Evolutionary conservation across 53 echinoderm and acorn worm species (phyloP).

Genomic region (Holothuria scabra): DNA sequence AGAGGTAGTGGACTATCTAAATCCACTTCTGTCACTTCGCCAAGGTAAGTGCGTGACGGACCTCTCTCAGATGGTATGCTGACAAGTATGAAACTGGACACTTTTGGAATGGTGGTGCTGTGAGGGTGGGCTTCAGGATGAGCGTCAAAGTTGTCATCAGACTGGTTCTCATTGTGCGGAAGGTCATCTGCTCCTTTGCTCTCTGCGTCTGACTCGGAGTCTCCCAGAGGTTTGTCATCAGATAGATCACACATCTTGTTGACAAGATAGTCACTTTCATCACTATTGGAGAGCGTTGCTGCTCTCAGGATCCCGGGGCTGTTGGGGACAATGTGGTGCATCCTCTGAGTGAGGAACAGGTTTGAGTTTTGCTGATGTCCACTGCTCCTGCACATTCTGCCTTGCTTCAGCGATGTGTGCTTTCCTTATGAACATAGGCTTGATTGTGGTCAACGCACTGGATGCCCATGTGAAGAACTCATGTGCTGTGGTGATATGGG

Average conservation of each 20-base stretch:
- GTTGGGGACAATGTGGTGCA: conserved; percentile 18
- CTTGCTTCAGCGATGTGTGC: neutral
- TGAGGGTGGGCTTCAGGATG: neutral
- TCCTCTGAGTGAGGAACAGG: conserved; percentile 3
- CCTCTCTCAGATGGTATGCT: neutral
- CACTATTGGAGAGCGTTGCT: conserved; percentile 3
- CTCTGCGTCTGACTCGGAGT: neutral
- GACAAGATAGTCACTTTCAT: conserved; percentile 1
- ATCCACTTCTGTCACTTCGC: neutral
- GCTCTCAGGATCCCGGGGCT: neutral
- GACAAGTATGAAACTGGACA: neutral
- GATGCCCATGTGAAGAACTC: conserved; percentile 18
- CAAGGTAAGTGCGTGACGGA: neutral
- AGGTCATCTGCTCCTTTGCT: too few species aligned
- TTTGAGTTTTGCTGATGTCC: neutral
- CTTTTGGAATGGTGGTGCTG: neutral
- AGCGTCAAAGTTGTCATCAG: neutral
- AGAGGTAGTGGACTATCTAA: neutral
- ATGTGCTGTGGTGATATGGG: conserved; percentile 4
- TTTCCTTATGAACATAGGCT: neutral
- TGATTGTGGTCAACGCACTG: neutral
- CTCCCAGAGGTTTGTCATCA: neutral
- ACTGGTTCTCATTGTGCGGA: too few species aligned
- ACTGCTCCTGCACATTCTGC: neutral
- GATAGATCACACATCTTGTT: neutral